These are phyloP conservation scores for Suncus etruscus DNA, from an alignment of 2,113 vertebrate species.

Conservation along the genomic window DNA sequence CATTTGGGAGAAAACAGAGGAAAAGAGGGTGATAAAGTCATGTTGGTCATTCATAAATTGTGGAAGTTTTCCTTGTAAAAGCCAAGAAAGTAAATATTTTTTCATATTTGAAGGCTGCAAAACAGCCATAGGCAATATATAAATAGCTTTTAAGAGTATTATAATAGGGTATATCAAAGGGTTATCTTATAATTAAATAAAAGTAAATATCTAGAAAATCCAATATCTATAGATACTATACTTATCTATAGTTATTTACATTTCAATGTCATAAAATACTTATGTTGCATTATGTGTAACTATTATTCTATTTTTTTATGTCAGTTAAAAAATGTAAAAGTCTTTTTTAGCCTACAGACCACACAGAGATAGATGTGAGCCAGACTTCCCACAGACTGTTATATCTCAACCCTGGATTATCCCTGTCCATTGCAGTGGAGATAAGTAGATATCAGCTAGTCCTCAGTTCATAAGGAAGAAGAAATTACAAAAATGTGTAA, in stretches of 20 bases:
- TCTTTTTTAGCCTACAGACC: background rate
- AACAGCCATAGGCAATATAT: background rate
- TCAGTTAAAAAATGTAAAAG: background rate
- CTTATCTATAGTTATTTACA: background rate
- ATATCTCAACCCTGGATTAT: background rate
- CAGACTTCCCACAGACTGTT: fast-evolving
- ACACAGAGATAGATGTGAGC: background rate
- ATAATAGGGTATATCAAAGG: too few species aligned
- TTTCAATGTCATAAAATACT: background rate
- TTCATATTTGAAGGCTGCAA: background rate
- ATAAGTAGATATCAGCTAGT: background rate
- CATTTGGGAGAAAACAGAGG: background rate
- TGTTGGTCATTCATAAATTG: background rate
- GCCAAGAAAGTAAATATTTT: background rate
- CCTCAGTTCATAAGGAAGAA: background rate
- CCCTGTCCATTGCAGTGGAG: background rate
- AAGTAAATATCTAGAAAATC: too few species aligned
- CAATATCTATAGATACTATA: background rate
- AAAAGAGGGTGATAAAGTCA: background rate
- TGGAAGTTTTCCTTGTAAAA: background rate
- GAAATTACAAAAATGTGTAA: background rate
- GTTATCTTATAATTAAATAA: too few species aligned
- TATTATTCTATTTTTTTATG: background rate
- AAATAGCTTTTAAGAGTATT: background rate
- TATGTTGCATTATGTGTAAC: background rate